Base-by-base conservation (phyloP, 2,113 vertebrate species). In the Cisticola juncidis region DNA sequence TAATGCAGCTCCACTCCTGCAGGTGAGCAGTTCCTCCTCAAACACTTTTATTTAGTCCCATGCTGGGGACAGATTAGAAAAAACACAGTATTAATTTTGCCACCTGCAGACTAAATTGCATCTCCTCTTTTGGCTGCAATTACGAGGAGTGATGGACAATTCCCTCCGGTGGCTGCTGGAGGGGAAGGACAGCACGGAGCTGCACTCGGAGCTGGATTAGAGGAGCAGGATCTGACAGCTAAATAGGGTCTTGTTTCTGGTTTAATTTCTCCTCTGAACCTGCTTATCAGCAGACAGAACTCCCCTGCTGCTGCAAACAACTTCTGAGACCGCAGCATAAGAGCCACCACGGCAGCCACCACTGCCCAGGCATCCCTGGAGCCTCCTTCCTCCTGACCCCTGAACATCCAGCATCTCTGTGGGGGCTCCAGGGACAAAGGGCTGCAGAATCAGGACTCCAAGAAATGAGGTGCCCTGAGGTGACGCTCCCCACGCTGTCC, bases 21-120 rank as follows among this genome's bases (percentile, higher is more conserved):
- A 94, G 92, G 95, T 95, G 91, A 91, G 78, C 92, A 86, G 82
- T 36, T 85, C 86, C 72, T 96, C 88, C 86, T 95, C 95, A 96
- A 95, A 96, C 92, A 89, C 48, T 95, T 94, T 65, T 86, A 92
- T 89, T 97, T 97, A 97, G 96, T 83, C 65, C 65, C 97, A 95
- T 35, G 97, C 97, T 97, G 97, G 61, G 94, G 70, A 81, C 53
- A 89, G 91, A 97, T 97, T 96, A 97, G 80, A 80, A 97, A 92
- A 95, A 92, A 58, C 88, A 92, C 72, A 33, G 93, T 93, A 97
- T 95, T 97, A 97, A 97, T 96, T 96, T 95, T 96, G 87, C 85
- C 78, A 80, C 96, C 94, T 40, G 66, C 90, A 82, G 96, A 69
- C 88, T 91, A 90, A 93, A 93, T 58, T 78, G 88, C 74, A 90